Evolutionary conservation across 1,140 invertebrate species (phyloP), one percentile per base, ranked within the genome.

Genomic region (Plectrocnemia conspersa): DNA sequence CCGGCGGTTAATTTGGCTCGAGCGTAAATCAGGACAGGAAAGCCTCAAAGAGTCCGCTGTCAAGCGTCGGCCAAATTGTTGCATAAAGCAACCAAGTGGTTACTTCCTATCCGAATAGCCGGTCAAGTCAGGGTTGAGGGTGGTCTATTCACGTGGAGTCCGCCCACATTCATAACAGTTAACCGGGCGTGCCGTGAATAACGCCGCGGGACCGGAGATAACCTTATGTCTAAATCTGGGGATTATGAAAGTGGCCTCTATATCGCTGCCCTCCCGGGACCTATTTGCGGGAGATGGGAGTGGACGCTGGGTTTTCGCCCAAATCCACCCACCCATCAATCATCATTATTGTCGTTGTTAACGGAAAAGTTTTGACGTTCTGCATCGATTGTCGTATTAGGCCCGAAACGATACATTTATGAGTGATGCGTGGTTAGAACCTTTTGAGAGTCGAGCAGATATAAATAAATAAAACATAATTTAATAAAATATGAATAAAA

Each of bases 191-290:
- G 58, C 58, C 42, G 52, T 55, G 58, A 59, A 59, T 59, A 59
- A 59, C 58, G 49, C 58, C 52, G 48, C 47, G 53, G 58, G 53
- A 52, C 54, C 53, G 48, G 53, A 59, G 58, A 59, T 59, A 59
- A 59, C 58, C 58, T 59, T 59, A 59, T 52, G 58, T 59, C 58
- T 55, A 55, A 59, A 59, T 59, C 58, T 54, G 41, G 53, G 58
- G 58, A 59, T 59, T 59, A 59, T 56, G 52, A 59, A 53, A 55
- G 53, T 38, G 58, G 53, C 38, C 36, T 52, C 52, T 50, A 42
- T 50, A 59, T 45, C 38, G 46, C 44, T 36, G 42, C 25, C 16
- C 33, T 45, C 45, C n/a, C 44, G 56, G 50, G 35, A 46, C 45
- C 36, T 38, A 50, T 41, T 49, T 47, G 49, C 40, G 19, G 19